A percentile compares a stretch with the other conserved stretches of the same genome.
Conservation (phyloP, 2,888 invertebrate genomes). For the Branchipolynoe longqiensis region DNA sequence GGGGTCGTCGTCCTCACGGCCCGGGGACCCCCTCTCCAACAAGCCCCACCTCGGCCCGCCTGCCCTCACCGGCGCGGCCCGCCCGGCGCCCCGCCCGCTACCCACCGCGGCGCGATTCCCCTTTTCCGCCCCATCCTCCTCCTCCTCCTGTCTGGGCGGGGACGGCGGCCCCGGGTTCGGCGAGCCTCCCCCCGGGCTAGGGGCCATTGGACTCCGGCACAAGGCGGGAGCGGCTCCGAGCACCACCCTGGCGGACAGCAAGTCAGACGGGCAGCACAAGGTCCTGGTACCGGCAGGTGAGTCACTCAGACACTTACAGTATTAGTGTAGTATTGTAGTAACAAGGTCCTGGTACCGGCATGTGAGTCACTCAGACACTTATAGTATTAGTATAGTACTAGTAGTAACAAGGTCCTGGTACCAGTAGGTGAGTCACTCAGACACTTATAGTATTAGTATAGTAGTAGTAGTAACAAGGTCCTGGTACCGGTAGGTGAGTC, state of each 20-base stretch:
- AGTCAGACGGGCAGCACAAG: slow-evolving; percentile 34
- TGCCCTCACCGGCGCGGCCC: neutral
- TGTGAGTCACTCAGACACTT: no score
- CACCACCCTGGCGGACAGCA: slow-evolving; percentile 55
- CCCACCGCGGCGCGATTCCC: slow-evolving; percentile 13
- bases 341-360: no score
- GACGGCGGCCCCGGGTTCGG: neutral
- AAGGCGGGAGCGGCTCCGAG: neutral
- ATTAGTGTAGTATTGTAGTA: no score
- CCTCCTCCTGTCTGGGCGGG: neutral
- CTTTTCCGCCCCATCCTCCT: neutral
- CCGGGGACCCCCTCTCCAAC: neutral
- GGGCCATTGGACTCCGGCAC: neutral
- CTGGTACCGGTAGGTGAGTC: no score
- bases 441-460: no score
- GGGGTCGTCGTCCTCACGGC: neutral
- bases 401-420: no score
- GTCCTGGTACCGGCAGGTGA: slow-evolving; percentile 43
- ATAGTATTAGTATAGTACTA: no score
- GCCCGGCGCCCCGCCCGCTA: neutral
- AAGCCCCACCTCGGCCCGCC: neutral
- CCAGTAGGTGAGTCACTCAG: no score
- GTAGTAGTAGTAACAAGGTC: no score
- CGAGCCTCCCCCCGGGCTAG: neutral
- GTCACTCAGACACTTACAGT: no score